Evolutionary conservation across 1,140 invertebrate species (phyloP), one percentile per base, ranked within the genome.

Genomic region (Papilio aristodemus): DNA sequence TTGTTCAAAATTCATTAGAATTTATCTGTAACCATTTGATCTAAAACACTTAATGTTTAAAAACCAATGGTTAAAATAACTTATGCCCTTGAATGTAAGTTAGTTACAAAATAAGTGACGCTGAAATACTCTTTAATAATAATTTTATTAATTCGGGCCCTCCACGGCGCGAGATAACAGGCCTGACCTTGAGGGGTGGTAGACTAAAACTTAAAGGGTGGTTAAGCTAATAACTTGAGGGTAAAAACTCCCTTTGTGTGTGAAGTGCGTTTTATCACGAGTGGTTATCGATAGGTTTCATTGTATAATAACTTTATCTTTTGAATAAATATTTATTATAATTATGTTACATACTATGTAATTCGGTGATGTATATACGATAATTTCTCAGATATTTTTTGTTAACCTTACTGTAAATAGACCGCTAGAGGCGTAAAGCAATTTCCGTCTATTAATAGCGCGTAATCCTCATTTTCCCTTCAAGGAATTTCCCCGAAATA

Each of bases 101-200:
- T 32, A 32, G 27, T n/a, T n/a, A n/a, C n/a, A 32, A 54, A 54
- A 22, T 4, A 54, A 54, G 46, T 10, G 46, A 54, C 8, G 17
- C 43, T 46, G 46, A 54, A 54, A 19, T 54, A 25, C 22, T 9
- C 38, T 25, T 54, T 10, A 54, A 25, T 17, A 46, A 6, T 54
- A 22, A 50, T 50, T 50, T 50, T 50, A 50, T 22, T 19, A 50
- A 9, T 22, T 50, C 46, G 17, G 17, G 11, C 46, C 46, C 46
- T 19, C 43, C 9, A 2, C 1, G 11, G 17, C 41, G 9, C 2
- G 46, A 50, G 46, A 50, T 50, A 50, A 50, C 22, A 50, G 17
- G 19, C 46, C 19, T n/a, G n/a, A n/a, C n/a, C n/a, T n/a, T n/a
- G n/a, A n/a, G n/a, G n/a, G n/a, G n/a, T n/a, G n/a, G n/a, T n/a